phyloP scores from a whole-genome alignment of 2,797 vertebrate species.

The Gobio occitaniae region DNA sequence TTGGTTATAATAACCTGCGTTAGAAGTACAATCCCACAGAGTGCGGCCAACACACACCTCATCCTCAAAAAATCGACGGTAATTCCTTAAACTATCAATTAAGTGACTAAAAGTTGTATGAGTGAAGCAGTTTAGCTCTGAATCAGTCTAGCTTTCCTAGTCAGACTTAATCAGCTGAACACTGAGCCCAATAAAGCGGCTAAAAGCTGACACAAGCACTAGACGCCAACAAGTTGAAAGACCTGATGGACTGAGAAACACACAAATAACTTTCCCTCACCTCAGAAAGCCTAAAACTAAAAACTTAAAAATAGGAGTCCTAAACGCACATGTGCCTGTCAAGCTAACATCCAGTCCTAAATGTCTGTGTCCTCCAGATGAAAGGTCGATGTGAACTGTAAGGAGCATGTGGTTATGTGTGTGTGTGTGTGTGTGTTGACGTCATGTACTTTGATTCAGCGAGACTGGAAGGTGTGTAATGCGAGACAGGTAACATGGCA shows the following conservation, averaged over 20 bases:
- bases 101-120: not conserved
- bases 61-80: slow-evolving; percentile 44
- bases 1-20: slow-evolving; percentile 50
- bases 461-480: slow-evolving; percentile 59
- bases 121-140: not conserved
- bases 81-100: not conserved
- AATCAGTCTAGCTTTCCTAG: slow-evolving; percentile 8
- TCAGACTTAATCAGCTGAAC: not conserved
- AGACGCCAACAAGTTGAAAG: not conserved
- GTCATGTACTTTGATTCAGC: slow-evolving; percentile 55
- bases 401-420: slow-evolving; percentile 35
- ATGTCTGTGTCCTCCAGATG: slow-evolving; percentile 54
- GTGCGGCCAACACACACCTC: slow-evolving; percentile 49
- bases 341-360: slow-evolving; percentile 42
- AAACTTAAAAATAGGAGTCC: not conserved
- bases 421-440: slow-evolving; percentile 45
- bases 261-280: not conserved
- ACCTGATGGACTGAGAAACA: not conserved
- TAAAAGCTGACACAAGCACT: not conserved
- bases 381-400: slow-evolving; percentile 50
- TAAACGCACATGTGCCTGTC: slow-evolving; percentile 34
- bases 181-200: not conserved
- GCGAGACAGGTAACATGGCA: slow-evolving; percentile 58
- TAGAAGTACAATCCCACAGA: slow-evolving; percentile 55
- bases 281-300: slow-evolving; percentile 8